phyloP scores from a whole-genome alignment of 2,113 vertebrate species.

The Australoheros scitulus region DNA sequence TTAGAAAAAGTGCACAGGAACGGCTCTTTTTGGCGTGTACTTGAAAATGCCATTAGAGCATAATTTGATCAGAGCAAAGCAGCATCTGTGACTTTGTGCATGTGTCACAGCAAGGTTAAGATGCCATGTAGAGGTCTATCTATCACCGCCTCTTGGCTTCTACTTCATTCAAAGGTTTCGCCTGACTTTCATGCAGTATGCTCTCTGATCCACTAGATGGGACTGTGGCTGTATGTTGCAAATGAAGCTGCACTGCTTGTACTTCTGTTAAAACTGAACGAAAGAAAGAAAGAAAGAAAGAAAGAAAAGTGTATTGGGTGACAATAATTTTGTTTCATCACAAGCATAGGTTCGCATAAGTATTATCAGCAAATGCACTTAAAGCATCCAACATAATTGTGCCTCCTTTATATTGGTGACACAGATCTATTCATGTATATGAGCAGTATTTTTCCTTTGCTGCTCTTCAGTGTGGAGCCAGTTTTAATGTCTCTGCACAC shows the following conservation, averaged over 20 bases:
- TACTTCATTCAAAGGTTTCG: not conserved
- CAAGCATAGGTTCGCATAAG: not conserved
- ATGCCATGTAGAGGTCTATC: not conserved
- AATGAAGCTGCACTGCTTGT: not conserved
- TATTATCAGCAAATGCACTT: not conserved
- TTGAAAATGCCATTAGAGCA: slow-evolving; percentile 12
- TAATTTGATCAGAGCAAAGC: slow-evolving; percentile 26
- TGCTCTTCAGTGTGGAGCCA: not conserved
- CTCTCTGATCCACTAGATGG: slow-evolving; percentile 43
- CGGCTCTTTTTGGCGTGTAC: slow-evolving; percentile 4
- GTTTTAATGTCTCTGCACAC: not conserved
- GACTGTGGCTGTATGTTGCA: slow-evolving; percentile 9
- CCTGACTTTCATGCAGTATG: not conserved
- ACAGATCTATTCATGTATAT: not conserved
- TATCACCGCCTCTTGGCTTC: slow-evolving; percentile 16
- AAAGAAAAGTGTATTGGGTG: not conserved
- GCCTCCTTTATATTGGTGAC: not conserved
- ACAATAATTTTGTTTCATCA: not conserved
- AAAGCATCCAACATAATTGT: not conserved
- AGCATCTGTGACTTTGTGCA: slow-evolving; percentile 12
- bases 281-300: not conserved
- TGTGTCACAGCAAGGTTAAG: slow-evolving; percentile 28
- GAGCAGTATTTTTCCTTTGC: not conserved
- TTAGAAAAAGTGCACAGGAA: slow-evolving; percentile 41
- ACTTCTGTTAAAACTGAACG: fast-evolving